phyloP scores from a whole-genome alignment of 2,888 invertebrate genomes.

The Choreutis nemorana region DNA sequence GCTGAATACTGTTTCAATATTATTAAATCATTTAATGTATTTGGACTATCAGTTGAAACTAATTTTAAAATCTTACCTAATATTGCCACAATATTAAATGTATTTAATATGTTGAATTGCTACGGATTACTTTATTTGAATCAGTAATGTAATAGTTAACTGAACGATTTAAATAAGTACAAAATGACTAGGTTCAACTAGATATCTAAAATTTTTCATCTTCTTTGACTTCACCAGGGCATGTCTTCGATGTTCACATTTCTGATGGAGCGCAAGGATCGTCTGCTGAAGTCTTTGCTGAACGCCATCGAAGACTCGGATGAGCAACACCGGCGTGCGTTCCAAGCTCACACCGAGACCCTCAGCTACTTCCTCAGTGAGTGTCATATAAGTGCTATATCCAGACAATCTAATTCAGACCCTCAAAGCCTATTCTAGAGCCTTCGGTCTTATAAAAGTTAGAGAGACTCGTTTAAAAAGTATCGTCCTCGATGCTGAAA shows the following conservation, averaged over 20 bases:
- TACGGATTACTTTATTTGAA: too few species aligned
- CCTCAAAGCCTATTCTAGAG: too few species aligned
- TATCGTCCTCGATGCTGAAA: too few species aligned
- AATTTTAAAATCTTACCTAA: background rate
- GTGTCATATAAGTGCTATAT: conserved; percentile 9
- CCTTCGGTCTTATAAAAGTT: too few species aligned
- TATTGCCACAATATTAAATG: too few species aligned
- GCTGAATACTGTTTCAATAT: background rate
- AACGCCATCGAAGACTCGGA: conserved; percentile 75
- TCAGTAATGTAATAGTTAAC: too few species aligned
- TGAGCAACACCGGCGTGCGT: conserved; percentile 75
- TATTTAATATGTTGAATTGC: too few species aligned
- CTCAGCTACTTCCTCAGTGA: conserved; percentile 75
- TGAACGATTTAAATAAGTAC: background rate
- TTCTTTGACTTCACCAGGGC: conserved; percentile 31
- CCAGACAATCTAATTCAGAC: too few species aligned
- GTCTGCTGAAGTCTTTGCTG: conserved; percentile 69
- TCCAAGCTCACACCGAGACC: conserved; percentile 76
- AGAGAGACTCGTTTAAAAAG: too few species aligned
- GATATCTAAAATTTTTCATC: background rate
- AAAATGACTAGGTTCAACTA: background rate
- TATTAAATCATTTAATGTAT: background rate
- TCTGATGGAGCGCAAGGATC: conserved; percentile 73
- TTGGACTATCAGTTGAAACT: background rate
- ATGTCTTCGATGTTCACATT: conserved; percentile 68